Conservation (phyloP, 2,888 invertebrate species). For the Parnassius smintheus region DNA sequence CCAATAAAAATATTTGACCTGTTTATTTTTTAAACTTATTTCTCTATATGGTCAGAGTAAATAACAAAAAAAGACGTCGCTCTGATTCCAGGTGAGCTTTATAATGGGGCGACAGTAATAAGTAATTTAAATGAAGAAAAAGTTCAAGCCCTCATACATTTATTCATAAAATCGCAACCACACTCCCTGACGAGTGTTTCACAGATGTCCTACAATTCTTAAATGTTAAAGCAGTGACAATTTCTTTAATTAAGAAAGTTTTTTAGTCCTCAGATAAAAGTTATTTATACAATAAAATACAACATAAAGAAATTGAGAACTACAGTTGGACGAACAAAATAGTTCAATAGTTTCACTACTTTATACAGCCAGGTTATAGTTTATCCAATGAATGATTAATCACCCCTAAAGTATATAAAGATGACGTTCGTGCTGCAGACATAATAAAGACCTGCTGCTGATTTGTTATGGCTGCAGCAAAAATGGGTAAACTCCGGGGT, state of each 20-base stretch:
- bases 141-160: conserved; percentile 27
- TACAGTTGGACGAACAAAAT: too few relatives aligned
- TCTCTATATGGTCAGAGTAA: conserved; percentile 38
- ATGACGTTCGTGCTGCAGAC: too few relatives aligned
- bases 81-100: conserved; percentile 37
- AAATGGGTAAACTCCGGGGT: too few relatives aligned
- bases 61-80: conserved; percentile 41
- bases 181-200: conserved; percentile 20
- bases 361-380: too few relatives aligned
- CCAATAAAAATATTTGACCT: conserved; percentile 33
- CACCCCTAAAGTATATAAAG: too few relatives aligned
- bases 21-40: conserved; percentile 42
- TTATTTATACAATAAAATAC: too few relatives aligned
- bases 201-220: conserved; percentile 10
- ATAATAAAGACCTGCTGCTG: too few relatives aligned
- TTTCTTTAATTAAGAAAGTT: background rate
- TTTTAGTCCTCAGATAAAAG: too few relatives aligned
- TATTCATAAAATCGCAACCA: conserved; percentile 28
- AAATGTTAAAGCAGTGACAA: background rate
- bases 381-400: too few relatives aligned
- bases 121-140: conserved; percentile 40
- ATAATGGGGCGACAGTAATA: conserved; percentile 38
- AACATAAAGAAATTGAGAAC: too few relatives aligned
- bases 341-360: too few relatives aligned
- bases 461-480: too few relatives aligned